Percentiles rank a stretch among this genome's conserved stretches.
Conservation (phyloP, 2,797 vertebrate genomes). For the Poecilia gillii region DNA sequence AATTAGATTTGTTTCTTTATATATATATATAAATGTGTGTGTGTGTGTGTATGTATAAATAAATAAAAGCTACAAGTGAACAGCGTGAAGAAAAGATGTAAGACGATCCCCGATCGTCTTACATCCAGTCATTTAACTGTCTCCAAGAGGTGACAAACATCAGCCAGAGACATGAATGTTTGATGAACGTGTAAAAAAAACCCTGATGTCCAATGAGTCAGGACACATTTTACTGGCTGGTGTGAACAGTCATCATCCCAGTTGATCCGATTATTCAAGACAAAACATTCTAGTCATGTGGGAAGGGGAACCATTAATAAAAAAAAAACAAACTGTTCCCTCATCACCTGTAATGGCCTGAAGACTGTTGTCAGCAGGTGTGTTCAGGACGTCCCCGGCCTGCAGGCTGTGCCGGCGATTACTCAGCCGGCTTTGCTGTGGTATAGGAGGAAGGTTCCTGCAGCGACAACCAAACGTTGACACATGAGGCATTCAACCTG, state of each 20-base stretch:
- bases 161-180: neutral
- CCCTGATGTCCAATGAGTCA: neutral
- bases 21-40: too few relatives aligned
- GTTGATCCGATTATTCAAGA: neutral
- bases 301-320: neutral
- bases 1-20: neutral
- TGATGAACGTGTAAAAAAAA: conserved; percentile 1
- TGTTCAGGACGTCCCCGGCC: conserved; percentile 56
- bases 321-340: neutral
- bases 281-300: neutral
- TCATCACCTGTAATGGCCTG: conserved; percentile 86
- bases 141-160: neutral
- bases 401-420: conserved; percentile 72
- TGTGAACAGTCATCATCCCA: neutral
- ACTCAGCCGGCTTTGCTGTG: conserved; percentile 60
- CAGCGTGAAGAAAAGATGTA: neutral
- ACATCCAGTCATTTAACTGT: neutral
- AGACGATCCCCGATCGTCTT: neutral
- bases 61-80: too few relatives aligned
- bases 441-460: conserved; percentile 69
- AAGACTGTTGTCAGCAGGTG: conserved; percentile 77
- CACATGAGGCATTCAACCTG: neutral
- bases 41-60: too few relatives aligned
- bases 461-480: neutral
- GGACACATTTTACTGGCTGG: neutral